These are phyloP conservation scores for Drosophila parabipectinata DNA, from an alignment of 1,140 invertebrate genomes.

Conservation along the genomic window DNA sequence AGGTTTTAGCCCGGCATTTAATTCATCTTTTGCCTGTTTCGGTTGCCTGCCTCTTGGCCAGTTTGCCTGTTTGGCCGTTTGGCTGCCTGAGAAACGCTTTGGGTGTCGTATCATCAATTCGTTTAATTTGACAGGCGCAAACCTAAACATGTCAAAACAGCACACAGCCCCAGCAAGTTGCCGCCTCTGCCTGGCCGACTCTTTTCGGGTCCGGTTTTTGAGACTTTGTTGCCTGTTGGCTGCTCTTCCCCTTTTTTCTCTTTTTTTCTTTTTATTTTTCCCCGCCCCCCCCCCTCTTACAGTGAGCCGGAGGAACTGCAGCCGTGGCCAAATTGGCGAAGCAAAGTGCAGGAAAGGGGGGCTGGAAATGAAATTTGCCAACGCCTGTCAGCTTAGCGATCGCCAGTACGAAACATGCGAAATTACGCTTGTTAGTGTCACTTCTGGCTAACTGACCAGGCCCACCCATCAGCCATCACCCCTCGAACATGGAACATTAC, in stretches of 20 bases:
- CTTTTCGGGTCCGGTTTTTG: slow-evolving; percentile 45
- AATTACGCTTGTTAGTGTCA: slow-evolving; percentile 83
- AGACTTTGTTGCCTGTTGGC: slow-evolving; percentile 30
- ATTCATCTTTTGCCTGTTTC: slow-evolving; percentile 70
- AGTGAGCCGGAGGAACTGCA: slow-evolving; percentile 41
- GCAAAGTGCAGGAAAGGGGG: slow-evolving; percentile 38
- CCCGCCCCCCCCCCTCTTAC: background rate
- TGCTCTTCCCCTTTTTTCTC: background rate
- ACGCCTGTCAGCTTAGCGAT: slow-evolving; percentile 80
- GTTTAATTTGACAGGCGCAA: slow-evolving; percentile 85
- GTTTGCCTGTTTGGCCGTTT: slow-evolving; percentile 16
- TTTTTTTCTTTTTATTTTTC: background rate
- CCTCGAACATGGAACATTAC: slow-evolving; percentile 1
- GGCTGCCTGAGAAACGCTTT: slow-evolving; percentile 83
- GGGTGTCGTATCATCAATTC: slow-evolving; percentile 84
- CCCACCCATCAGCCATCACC: slow-evolving; percentile 23
- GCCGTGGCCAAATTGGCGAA: slow-evolving; percentile 70
- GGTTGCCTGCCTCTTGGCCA: slow-evolving; percentile 11
- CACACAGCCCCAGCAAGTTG: slow-evolving; percentile 60
- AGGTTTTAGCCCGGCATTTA: slow-evolving; percentile 79
- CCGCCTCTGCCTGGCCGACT: slow-evolving; percentile 47
- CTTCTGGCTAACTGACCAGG: slow-evolving; percentile 70
- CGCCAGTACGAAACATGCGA: slow-evolving; percentile 75
- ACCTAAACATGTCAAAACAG: slow-evolving; percentile 84
- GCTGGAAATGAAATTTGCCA: slow-evolving; percentile 80